Evolutionary conservation across 2,888 invertebrate genomes (phyloP).

Genomic region (Cheilosia impressa): DNA sequence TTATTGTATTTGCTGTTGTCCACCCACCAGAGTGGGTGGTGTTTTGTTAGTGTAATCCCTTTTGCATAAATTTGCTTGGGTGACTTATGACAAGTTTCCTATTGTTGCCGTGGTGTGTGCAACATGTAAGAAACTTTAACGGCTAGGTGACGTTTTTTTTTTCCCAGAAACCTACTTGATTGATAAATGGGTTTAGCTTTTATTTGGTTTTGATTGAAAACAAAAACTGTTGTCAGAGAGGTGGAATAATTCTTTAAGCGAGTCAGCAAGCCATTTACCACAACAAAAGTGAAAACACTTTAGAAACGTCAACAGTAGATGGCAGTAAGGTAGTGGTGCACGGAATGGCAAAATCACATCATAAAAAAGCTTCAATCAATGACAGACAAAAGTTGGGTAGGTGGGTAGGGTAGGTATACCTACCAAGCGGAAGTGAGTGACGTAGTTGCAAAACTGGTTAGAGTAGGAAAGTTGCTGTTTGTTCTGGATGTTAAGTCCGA

Average conservation of each 20-base stretch:
- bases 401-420: too few species aligned
- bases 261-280: background rate
- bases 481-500: too few species aligned
- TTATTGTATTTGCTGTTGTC: slow-evolving; percentile 26
- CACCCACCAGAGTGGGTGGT: background rate
- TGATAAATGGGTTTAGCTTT: slow-evolving; percentile 3
- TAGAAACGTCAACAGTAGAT: slow-evolving; percentile 54
- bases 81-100: slow-evolving; percentile 64
- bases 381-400: background rate
- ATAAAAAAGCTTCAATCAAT: background rate
- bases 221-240: background rate
- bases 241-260: too few species aligned
- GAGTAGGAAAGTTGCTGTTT: too few species aligned
- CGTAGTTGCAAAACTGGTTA: too few species aligned
- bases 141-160: slow-evolving; percentile 1
- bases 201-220: slow-evolving; percentile 25
- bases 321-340: slow-evolving; percentile 33
- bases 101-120: slow-evolving; percentile 42
- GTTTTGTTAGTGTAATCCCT: slow-evolving; percentile 39
- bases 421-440: too few species aligned
- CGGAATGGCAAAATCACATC: slow-evolving; percentile 23
- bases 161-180: slow-evolving; percentile 26
- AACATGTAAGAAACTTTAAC: slow-evolving; percentile 56
- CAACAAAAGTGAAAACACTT: background rate
- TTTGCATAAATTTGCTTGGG: slow-evolving; percentile 31